A percentile compares a stretch with the other conserved stretches of the same genome.
phyloP scores from a whole-genome alignment of 2,888 invertebrate species.

The Chydorus sphaericus region DNA sequence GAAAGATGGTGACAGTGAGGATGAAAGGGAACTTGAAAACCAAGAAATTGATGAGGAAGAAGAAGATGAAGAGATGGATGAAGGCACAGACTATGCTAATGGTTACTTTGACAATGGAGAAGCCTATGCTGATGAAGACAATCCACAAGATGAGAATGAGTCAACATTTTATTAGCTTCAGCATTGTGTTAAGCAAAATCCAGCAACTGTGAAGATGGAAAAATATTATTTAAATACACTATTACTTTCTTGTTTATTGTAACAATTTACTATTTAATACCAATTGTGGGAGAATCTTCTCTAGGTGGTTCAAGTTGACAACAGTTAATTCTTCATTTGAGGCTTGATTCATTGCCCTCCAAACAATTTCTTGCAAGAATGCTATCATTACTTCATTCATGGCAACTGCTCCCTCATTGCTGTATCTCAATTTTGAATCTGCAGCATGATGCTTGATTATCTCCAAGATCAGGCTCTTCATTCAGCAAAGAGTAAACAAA shows the following conservation, averaged over 20 bases:
- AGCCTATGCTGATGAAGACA: constrained; percentile 36
- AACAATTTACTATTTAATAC: too few relatives aligned
- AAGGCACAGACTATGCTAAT: constrained; percentile 26
- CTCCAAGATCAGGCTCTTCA: constrained; percentile 6
- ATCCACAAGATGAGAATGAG: constrained; percentile 25
- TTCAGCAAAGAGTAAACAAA: too few relatives aligned
- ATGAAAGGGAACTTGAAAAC: constrained; percentile 18
- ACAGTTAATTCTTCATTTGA: neutral
- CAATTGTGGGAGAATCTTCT: constrained; percentile 6
- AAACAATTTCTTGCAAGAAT: neutral
- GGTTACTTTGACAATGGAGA: constrained; percentile 31
- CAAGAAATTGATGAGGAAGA: constrained; percentile 44
- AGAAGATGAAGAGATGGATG: constrained; percentile 40
- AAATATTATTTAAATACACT: neutral
- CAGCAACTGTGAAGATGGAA: neutral
- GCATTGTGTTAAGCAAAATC: neutral
- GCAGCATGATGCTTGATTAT: neutral
- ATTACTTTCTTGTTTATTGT: neutral
- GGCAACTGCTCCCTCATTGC: neutral
- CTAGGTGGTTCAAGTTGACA: constrained; percentile 1
- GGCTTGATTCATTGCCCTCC: neutral
- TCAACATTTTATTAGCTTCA: constrained; percentile 18
- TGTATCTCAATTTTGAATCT: neutral
- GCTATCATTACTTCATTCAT: neutral
- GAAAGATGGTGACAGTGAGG: constrained; percentile 21